Conservation (phyloP, 2,888 invertebrate species). For the Aphidius colemani region DNA sequence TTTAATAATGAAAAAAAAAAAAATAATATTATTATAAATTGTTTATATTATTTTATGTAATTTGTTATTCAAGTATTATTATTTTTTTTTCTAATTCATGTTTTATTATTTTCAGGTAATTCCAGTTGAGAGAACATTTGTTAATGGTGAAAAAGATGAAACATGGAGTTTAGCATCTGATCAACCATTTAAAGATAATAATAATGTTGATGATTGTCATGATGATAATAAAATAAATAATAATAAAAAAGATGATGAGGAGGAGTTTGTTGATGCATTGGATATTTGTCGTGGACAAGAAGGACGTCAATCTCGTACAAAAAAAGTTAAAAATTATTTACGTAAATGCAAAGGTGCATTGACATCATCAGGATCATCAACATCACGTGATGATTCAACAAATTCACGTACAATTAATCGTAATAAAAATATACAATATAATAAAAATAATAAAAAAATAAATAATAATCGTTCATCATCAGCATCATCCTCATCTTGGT, state of each 20-base stretch:
- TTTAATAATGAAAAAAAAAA: no score
- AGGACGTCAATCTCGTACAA: conserved; percentile 62
- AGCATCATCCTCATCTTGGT: conserved; percentile 33
- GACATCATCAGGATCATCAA: conserved; percentile 31
- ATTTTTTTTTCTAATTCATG: background rate
- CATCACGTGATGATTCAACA: conserved; percentile 43
- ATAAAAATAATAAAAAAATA: conserved; percentile 27
- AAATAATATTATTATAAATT: no score
- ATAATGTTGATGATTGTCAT: conserved; percentile 33
- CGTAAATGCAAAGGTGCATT: conserved; percentile 63
- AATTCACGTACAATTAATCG: conserved; percentile 16
- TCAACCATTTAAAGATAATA: conserved; percentile 16
- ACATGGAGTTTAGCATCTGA: conserved; percentile 51
- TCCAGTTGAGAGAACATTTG: conserved; percentile 53
- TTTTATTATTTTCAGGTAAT: conserved; percentile 47
- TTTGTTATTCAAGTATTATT: no score
- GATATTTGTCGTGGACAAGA: conserved; percentile 56
- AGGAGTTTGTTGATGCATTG: conserved; percentile 40
- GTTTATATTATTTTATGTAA: no score
- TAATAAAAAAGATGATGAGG: conserved; percentile 25
- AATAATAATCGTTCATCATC: conserved; percentile 33
- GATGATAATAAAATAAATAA: conserved; percentile 18
- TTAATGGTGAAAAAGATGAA: conserved; percentile 46
- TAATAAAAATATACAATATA: no score
- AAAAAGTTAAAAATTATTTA: conserved; percentile 64